phyloP scores from a whole-genome alignment of 37 sponge, comb jelly and placozoan species.

The Aphrocallistes beatrix region DNA sequence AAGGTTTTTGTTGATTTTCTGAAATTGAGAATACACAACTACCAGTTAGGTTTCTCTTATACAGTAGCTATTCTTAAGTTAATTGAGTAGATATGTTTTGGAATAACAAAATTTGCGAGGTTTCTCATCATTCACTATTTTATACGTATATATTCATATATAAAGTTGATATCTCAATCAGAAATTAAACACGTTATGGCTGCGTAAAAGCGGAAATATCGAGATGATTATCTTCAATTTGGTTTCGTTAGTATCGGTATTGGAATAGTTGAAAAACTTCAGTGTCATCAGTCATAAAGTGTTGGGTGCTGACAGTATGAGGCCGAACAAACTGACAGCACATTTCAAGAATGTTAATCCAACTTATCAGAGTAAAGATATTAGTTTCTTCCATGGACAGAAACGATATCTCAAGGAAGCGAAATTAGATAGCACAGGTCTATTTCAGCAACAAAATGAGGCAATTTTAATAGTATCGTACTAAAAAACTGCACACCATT shows the following conservation, averaged over 20 bases:
- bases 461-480: neutral
- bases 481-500: neutral
- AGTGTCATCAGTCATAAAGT: neutral
- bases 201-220: neutral
- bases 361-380: neutral
- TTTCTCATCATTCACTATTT: neutral
- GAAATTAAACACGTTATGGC: neutral
- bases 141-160: neutral
- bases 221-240: neutral
- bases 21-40: neutral
- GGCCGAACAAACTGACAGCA: neutral
- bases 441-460: slow-evolving; percentile 12
- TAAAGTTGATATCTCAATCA: neutral
- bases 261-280: too few species aligned
- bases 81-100: neutral
- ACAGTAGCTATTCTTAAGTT: too few species aligned
- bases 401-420: neutral
- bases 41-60: neutral
- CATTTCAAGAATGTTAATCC: neutral
- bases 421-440: neutral
- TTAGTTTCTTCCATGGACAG: neutral
- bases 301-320: neutral
- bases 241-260: neutral
- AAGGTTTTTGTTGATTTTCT: neutral
- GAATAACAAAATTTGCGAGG: neutral